Base-by-base conservation (phyloP, 2,888 invertebrate species). In the Euplagia quadripunctaria region DNA sequence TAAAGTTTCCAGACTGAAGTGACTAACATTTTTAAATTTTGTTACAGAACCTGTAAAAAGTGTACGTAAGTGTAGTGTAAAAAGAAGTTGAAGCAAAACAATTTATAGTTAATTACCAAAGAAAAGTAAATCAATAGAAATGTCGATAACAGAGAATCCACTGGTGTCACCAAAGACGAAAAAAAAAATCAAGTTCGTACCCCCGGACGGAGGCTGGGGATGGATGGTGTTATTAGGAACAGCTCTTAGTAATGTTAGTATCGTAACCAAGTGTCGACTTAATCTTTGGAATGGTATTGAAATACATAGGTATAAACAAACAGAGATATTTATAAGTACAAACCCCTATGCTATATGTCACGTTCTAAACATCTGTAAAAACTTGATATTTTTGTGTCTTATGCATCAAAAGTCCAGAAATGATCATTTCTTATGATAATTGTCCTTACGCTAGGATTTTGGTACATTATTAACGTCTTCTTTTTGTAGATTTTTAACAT, bases 201-300 rank as follows among this genome's bases (percentile, higher is more conserved):
- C 96, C 0, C 97, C 97, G 0, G 97, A 97, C 88, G 97, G 97
- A 61, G 97, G 97, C 0, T 97, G 97, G 97, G 97, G 97, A 0
- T 97, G 97, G 97, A 95, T 97, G 91, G 96, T 97, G 2, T 95
- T 97, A 9, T 86, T 97, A 68, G 97, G 97, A 63, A 96, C 97
- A 43, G 97, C 97, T 66, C 78, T 97, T 16, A 96, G 96, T 75
- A 97, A 97, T 92, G 97, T 97, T 92, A 96, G 96, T 96, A 68
- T 6, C 16, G 8, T 4, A 55, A 42, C 20, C 6, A 31, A 31
- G 31, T 31, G 31, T 31, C 31, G 1, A 31, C 31, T 31, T 31
- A 31, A 31, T 31, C 31, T 31, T 31, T 31, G 31, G 31, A 31
- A 31, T 1, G 31, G 31, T 31, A 31, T 31, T 31, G 31, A 31